A percentile compares a stretch with the other conserved stretches of the same genome.
Evolutionary conservation across 2,113 vertebrate genomes (phyloP).

Genomic region (Tyto alba): DNA sequence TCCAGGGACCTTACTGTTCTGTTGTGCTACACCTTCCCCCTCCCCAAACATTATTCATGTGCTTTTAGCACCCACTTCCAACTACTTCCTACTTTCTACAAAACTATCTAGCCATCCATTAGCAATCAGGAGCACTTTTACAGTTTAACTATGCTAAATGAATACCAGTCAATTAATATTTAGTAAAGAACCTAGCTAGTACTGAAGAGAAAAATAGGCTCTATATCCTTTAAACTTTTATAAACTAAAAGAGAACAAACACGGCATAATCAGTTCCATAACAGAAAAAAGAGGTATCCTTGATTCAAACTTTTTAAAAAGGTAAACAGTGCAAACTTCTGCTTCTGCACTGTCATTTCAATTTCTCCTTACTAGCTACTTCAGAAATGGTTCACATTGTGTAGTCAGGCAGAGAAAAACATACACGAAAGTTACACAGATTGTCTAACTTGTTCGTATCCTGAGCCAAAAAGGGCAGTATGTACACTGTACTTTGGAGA

Average conservation of each 20-base stretch:
- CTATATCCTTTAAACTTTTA: background rate
- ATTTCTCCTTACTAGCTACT: background rate
- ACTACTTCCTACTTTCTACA: background rate
- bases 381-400: background rate
- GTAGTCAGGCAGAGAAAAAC: background rate
- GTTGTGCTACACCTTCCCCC: background rate
- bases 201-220: background rate
- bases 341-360: background rate
- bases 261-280: background rate
- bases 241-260: background rate
- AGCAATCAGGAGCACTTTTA: background rate
- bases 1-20: background rate
- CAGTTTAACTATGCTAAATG: background rate
- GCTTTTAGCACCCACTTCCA: background rate
- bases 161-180: background rate
- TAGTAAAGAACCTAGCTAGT: background rate
- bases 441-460: background rate
- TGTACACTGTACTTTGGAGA: background rate
- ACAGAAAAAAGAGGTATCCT: background rate
- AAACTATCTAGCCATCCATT: background rate
- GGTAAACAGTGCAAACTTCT: background rate
- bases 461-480: background rate
- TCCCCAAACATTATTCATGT: background rate
- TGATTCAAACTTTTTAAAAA: background rate
- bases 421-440: background rate